phyloP scores from a whole-genome alignment of 92 coral and sea anemone species.

The Diadumene lineata region DNA sequence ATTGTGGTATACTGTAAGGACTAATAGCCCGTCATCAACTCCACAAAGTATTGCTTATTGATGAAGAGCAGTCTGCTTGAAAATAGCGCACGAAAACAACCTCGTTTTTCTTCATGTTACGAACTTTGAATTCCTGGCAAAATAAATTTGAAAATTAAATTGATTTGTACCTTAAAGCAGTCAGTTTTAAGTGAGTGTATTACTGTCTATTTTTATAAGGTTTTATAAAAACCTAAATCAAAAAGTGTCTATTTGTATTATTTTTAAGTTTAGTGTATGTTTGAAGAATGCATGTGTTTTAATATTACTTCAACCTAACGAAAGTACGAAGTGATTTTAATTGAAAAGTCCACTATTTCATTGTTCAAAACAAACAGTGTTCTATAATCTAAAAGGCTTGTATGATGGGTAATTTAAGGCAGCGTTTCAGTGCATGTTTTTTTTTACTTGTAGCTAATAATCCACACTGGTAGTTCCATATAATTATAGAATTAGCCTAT shows the following conservation, averaged over 20 bases:
- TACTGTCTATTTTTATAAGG: too few species aligned
- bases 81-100: neutral
- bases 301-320: too few species aligned
- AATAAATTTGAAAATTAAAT: neutral
- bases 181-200: too few species aligned
- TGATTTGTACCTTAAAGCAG: neutral
- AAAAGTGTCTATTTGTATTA: neutral
- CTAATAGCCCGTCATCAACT: constrained; percentile 19
- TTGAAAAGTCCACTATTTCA: neutral
- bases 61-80: constrained; percentile 7
- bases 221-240: too few species aligned
- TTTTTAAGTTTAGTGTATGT: neutral
- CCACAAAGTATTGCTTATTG: constrained; percentile 15
- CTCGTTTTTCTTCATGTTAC: neutral
- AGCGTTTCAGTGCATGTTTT: neutral
- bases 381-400: neutral
- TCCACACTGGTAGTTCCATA: neutral
- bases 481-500: constrained; percentile 19
- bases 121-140: neutral
- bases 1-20: neutral
- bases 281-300: neutral
- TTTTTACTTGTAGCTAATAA: constrained; percentile 1
- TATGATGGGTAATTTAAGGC: neutral
- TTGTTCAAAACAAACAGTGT: neutral
- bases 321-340: neutral